Base-by-base conservation (phyloP, 2,797 vertebrate genomes). In the Amblyraja radiata region DNA sequence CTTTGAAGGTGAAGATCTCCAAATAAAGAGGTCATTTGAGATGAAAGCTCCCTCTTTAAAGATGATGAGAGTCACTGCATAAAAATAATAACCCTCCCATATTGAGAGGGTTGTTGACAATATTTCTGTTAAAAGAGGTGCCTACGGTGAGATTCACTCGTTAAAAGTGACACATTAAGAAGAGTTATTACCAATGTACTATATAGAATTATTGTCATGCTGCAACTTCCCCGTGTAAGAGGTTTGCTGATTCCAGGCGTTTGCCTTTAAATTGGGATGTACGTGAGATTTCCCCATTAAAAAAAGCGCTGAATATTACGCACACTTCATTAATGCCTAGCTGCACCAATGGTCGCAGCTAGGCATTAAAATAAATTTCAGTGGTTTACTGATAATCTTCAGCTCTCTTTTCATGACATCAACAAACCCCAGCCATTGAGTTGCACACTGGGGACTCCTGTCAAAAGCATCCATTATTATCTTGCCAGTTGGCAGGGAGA, bases 331-430 rank as follows among this genome's bases (percentile, higher is more conserved):
- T 88, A 68, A 68, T n/a, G n/a, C n/a, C n/a, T n/a, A n/a, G n/a
- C n/a, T n/a, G n/a, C n/a, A 36, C n/a, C 84, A 88, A 63, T 21
- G 8, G n/a, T 88, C 65, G 68, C 36, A 68, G 63, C 65, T 21
- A 18, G 28, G 28, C n/a, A 21, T 88, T 88, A n/a, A 88, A 88
- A n/a, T 68, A 63, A 88, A 9, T 88, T 18, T 65, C 63, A 68
- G 61, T 65, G n/a, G 63, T 88, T 88, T 88, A 18, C 84, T 88
- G 61, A 68, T 68, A 36, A 68, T 88, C 63, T 68, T 88, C 14
- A 88, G 84, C 18, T 88, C n/a, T 68, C 63, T 9, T 88, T 88
- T 68, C 63, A 68, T 68, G n/a, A 88, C 14, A 68, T 88, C 84
- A 32, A 88, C 81, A 88, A 36, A 36, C 32, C 63, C 84, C n/a